phyloP scores from a whole-genome alignment of 1,140 invertebrate genomes.

The Eciton burchellii region DNA sequence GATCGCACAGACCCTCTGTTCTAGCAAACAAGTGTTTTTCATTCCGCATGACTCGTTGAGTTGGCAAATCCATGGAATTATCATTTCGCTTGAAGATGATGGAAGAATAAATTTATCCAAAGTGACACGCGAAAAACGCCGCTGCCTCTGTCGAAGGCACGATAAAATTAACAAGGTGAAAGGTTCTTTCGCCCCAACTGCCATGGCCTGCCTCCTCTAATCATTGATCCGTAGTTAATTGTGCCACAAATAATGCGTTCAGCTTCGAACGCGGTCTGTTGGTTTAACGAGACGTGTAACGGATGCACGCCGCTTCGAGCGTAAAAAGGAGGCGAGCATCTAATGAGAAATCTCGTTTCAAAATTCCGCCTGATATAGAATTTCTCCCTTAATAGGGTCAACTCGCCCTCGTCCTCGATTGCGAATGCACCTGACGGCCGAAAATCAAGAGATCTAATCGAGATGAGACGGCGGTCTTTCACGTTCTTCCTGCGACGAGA shows the following conservation, averaged over 20 bases:
- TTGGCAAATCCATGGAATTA: not conserved
- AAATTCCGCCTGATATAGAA: constrained; percentile 9
- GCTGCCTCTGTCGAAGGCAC: not conserved
- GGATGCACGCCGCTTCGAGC: constrained; percentile 27
- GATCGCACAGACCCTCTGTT: no score
- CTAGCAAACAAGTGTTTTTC: no score
- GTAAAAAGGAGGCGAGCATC: constrained; percentile 29
- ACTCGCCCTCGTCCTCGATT: no score
- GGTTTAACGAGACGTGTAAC: constrained; percentile 57
- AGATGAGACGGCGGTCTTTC: constrained; percentile 22
- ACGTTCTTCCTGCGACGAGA: constrained; percentile 24
- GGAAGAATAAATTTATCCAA: not conserved
- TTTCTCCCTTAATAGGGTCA: no score
- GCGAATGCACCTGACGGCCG: no score
- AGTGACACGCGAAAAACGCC: not conserved
- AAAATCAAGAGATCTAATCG: constrained; percentile 46
- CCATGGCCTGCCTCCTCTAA: not conserved
- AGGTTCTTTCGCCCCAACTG: constrained; percentile 32
- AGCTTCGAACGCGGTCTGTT: constrained; percentile 19
- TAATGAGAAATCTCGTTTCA: constrained; percentile 17
- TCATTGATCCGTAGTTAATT: constrained; percentile 49
- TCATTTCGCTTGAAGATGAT: not conserved
- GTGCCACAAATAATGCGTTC: constrained; percentile 45
- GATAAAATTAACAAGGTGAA: constrained; percentile 41
- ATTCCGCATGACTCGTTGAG: not conserved